phyloP scores from a whole-genome alignment of 2,888 invertebrate genomes.

The Athetis lepigone region DNA sequence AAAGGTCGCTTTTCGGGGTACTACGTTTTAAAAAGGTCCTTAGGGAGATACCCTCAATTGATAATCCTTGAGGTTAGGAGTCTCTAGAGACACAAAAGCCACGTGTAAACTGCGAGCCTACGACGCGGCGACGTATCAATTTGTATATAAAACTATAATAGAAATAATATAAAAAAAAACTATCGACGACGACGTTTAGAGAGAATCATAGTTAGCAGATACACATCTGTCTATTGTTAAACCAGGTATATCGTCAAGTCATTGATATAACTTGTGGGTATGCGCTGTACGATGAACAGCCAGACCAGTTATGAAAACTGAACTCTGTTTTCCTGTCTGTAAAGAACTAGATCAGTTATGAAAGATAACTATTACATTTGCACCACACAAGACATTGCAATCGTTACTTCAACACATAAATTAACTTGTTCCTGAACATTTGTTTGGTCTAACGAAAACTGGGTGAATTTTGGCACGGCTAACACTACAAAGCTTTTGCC shows the following conservation, averaged over 20 bases:
- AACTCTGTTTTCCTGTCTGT: slow-evolving; percentile 19
- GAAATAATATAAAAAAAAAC: no score
- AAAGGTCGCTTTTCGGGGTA: slow-evolving; percentile 21
- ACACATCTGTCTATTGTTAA: slow-evolving; percentile 30
- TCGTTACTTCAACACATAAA: slow-evolving; percentile 4
- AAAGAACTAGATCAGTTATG: slow-evolving; percentile 14
- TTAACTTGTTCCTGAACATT: slow-evolving; percentile 22
- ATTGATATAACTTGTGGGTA: slow-evolving; percentile 38
- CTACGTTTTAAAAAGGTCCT: slow-evolving; percentile 30
- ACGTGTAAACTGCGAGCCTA: slow-evolving; percentile 4
- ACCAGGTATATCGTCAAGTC: slow-evolving; percentile 36
- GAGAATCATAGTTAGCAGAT: slow-evolving; percentile 28
- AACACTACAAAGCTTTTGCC: slow-evolving; percentile 23
- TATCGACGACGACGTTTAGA: slow-evolving; percentile 4
- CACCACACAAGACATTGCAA: slow-evolving; percentile 13
- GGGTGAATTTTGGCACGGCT: slow-evolving; percentile 48
- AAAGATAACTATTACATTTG: slow-evolving; percentile 10
- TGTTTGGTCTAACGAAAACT: slow-evolving; percentile 26
- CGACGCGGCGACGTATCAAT: slow-evolving; percentile 2
- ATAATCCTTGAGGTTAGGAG: slow-evolving; percentile 22
- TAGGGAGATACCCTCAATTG: slow-evolving; percentile 34
- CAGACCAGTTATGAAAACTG: slow-evolving; percentile 41
- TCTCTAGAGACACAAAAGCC: slow-evolving; percentile 6
- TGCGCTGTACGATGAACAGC: slow-evolving; percentile 53
- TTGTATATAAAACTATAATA: slow-evolving; percentile 7